Evolutionary conservation across 1,140 invertebrate species (phyloP).

Genomic region (Heliconius congener): DNA sequence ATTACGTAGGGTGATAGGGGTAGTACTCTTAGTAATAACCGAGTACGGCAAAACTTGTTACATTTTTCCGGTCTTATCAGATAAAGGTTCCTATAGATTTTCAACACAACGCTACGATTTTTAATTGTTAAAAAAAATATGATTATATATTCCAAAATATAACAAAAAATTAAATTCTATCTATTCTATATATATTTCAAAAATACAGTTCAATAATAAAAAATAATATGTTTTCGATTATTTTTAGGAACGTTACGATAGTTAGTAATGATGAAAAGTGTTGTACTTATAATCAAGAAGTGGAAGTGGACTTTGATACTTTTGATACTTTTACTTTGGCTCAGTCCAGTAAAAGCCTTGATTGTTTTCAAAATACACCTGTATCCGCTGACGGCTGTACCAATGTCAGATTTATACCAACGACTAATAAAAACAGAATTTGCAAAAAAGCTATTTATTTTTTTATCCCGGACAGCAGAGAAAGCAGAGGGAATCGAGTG

Average conservation of each 20-base stretch:
- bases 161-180: no score
- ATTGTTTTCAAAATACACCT: constrained; percentile 62
- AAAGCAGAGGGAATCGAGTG: no score
- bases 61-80: neutral
- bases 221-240: no score
- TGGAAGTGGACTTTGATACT: constrained; percentile 32
- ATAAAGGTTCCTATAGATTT: neutral
- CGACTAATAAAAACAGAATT: constrained; percentile 48
- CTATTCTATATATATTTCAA: no score
- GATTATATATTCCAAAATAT: no score
- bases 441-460: neutral
- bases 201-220: no score
- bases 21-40: no score
- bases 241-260: no score
- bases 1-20: no score
- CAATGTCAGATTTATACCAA: constrained; percentile 62
- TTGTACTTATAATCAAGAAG: neutral
- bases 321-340: constrained; percentile 29
- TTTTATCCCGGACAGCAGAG: neutral
- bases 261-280: neutral
- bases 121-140: no score
- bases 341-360: constrained; percentile 38
- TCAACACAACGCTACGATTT: no score
- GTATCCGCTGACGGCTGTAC: constrained; percentile 63
- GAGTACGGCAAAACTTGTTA: neutral